phyloP scores from a whole-genome alignment of 2,888 invertebrate species.

The Melikaiella ostensackeni region DNA sequence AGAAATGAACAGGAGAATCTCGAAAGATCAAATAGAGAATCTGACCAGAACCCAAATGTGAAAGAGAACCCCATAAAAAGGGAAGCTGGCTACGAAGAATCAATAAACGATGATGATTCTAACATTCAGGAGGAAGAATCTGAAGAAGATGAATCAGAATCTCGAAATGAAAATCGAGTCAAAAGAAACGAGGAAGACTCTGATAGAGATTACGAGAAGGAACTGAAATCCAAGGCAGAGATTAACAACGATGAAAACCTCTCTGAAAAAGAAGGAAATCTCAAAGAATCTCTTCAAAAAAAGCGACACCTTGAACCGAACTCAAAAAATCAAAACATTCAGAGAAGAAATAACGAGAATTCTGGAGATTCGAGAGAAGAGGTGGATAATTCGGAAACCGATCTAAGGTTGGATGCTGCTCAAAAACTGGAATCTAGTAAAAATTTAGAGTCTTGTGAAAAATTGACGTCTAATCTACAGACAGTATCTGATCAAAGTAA shows the following conservation, averaged over 20 bases:
- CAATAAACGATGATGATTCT: neutral
- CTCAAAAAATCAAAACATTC: conserved; percentile 34
- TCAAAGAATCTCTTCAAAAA: neutral
- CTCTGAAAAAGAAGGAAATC: neutral
- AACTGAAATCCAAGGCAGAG: neutral
- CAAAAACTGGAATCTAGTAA: neutral
- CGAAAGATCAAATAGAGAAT: neutral
- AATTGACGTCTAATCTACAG: neutral
- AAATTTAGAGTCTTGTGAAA: neutral
- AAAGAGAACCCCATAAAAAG: neutral
- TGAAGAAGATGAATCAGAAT: conserved; percentile 19
- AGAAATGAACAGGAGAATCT: neutral
- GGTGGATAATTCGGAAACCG: neutral
- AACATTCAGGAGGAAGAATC: neutral
- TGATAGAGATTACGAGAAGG: conserved; percentile 51
- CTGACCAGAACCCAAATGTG: neutral
- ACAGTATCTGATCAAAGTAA: neutral
- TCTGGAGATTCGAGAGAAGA: neutral
- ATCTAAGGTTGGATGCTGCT: neutral
- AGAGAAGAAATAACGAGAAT: neutral
- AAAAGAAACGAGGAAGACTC: conserved; percentile 50
- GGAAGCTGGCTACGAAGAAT: neutral
- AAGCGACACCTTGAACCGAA: no score
- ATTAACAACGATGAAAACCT: conserved; percentile 10
- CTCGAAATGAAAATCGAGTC: conserved; percentile 53